Evolutionary conservation across 1,140 invertebrate genomes (phyloP).

Genomic region (Pygmarrhopalites habei): DNA sequence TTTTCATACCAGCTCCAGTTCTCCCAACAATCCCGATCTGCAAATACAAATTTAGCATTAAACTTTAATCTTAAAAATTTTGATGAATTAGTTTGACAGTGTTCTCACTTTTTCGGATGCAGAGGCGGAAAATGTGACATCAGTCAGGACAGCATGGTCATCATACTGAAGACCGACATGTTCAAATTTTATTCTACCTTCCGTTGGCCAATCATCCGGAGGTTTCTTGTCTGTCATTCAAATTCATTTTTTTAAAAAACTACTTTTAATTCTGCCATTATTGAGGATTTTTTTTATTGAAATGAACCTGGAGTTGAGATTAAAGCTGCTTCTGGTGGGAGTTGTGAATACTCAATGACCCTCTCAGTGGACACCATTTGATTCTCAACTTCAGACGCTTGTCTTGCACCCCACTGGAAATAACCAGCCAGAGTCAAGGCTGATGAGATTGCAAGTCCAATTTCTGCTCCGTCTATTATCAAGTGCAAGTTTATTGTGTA

Average conservation of each 20-base stretch:
- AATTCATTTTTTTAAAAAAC: no score
- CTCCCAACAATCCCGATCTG: conserved; percentile 46
- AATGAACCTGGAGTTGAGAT: no score
- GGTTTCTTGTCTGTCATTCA: conserved; percentile 53
- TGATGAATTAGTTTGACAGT: background rate
- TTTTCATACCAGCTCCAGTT: conserved; percentile 50
- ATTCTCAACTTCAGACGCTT: conserved; percentile 69
- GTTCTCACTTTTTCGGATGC: conserved; percentile 53
- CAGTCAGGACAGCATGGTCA: conserved; percentile 48
- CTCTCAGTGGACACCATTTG: conserved; percentile 73
- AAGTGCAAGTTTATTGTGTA: background rate
- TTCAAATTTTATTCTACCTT: conserved; percentile 58
- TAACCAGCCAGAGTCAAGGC: conserved; percentile 24
- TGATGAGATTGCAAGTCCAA: conserved; percentile 36
- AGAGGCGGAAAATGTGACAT: conserved; percentile 50
- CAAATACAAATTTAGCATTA: no score
- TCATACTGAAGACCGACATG: conserved; percentile 55
- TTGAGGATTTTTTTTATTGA: no score
- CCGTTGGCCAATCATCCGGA: conserved; percentile 58
- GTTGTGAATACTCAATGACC: conserved; percentile 62
- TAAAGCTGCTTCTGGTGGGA: conserved; percentile 43
- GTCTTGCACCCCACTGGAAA: conserved; percentile 72
- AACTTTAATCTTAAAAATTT: no score
- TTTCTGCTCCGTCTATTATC: conserved; percentile 8
- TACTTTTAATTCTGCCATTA: background rate